A percentile compares a stretch with the other conserved stretches of the same genome.
phyloP scores from a whole-genome alignment of 2,797 vertebrate genomes.

The Chloroceryle inda region DNA sequence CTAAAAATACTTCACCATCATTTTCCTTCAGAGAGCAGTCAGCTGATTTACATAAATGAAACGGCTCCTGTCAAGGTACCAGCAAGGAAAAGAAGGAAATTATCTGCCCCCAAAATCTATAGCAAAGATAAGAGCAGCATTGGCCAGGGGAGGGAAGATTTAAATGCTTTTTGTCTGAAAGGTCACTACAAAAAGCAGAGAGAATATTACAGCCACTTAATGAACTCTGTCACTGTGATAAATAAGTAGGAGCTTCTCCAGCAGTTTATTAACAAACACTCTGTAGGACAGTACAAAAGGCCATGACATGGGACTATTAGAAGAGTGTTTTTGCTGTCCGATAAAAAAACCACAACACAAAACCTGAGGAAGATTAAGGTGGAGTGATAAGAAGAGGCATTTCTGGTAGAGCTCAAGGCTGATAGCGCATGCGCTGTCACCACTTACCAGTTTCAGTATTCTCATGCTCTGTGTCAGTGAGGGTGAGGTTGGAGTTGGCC shows the following conservation, averaged over 20 bases:
- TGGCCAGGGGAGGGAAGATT: conserved; percentile 8
- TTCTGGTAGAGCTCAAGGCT: not conserved
- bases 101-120: conserved; percentile 52
- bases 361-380: not conserved
- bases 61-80: conserved; percentile 27
- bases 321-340: conserved; percentile 2
- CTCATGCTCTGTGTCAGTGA: conserved; percentile 97
- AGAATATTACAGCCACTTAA: conserved; percentile 1
- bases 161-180: conserved; percentile 59
- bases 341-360: not conserved
- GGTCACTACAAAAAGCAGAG: not conserved
- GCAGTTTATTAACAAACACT: conserved; percentile 48
- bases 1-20: conserved; percentile 47
- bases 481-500: conserved; percentile 97
- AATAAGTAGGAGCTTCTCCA: conserved; percentile 51
- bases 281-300: conserved; percentile 30
- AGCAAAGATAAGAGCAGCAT: conserved; percentile 49
- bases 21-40: conserved; percentile 46
- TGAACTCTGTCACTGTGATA: not conserved
- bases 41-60: conserved; percentile 70
- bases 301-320: not conserved
- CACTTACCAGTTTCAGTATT: conserved; percentile 94
- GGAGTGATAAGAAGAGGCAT: not conserved
- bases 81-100: conserved; percentile 52
- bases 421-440: not conserved